Base-by-base conservation (phyloP, 2,113 vertebrate genomes). In the Gallinago paraguaiae region DNA sequence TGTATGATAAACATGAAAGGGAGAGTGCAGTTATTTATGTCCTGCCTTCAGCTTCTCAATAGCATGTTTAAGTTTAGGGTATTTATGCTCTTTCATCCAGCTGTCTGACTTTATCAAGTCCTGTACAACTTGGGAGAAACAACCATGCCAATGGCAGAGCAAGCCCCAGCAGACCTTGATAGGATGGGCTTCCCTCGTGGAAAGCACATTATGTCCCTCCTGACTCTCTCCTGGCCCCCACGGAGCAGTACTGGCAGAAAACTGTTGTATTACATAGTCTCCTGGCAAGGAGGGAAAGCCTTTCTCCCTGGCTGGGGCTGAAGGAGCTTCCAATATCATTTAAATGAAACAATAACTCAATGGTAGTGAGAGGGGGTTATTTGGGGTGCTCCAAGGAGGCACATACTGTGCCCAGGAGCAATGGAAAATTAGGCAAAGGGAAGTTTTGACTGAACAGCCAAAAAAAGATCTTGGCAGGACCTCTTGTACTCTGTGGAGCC, bases 1-100 rank as follows among this genome's bases (percentile, higher is more conserved):
- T 96, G 95, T 93, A 95, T 95, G 97, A 98, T 97, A 97, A 97
- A 97, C 97, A 96, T 94, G 90, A 97, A 97, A 96, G 90, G 5
- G 74, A 95, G 96, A 97, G 94, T 95, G 88, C 86, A 79, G 82
- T 96, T 97, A 97, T 97, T 97, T 97, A 97, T 97, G 97, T 97
- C 95, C 91, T 97, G 86, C 85, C 90, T 97, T 97, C 95, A 83
- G 80, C 97, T 97, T 93, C 94, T 94, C 95, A 97, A 96, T 88
- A 86, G 64, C 81, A 85, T 88, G 95, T 97, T 96, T 96, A 96
- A 95, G 94, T 97, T 97, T 85, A 92, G 94, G 63, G 74, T 92
- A 97, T 95, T 97, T 95, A 82, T 59, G 69, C 74, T 94, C 95
- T 97, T 97, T 94, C 94, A 91, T 97, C 90, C 96, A 97, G 92